These are phyloP conservation scores for Oligia fasciuncula DNA, from an alignment of 2,888 invertebrate species.

Conservation along the genomic window DNA sequence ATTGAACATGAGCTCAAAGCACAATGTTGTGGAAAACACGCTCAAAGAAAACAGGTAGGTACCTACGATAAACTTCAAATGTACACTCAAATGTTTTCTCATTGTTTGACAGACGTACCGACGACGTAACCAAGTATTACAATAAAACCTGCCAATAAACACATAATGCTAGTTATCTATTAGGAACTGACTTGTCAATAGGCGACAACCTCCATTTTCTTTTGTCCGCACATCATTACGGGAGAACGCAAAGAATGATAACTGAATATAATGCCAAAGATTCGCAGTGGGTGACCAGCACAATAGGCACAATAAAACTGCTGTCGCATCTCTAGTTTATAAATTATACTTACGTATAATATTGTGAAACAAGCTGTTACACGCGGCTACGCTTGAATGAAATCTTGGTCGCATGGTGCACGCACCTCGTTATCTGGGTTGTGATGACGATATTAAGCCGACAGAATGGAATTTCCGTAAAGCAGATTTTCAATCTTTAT, in stretches of 20 bases:
- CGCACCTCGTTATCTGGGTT: too few relatives aligned
- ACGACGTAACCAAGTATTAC: neutral
- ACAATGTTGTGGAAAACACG: neutral
- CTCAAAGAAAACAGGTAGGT: neutral
- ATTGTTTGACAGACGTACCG: too few relatives aligned
- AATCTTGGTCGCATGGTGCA: too few relatives aligned
- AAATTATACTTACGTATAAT: neutral
- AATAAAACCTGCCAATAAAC: neutral
- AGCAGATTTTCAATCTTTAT: too few relatives aligned
- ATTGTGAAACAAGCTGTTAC: conserved; percentile 13
- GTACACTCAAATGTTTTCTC: neutral
- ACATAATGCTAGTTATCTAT: conserved; percentile 1
- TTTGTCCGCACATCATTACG: conserved; percentile 37
- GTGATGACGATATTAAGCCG: too few relatives aligned
- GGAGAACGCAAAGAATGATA: conserved; percentile 29
- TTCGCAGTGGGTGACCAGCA: conserved; percentile 36
- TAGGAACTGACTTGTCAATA: conserved; percentile 13
- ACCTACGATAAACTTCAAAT: neutral
- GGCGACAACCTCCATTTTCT: conserved; percentile 24
- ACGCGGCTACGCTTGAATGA: conserved; percentile 5
- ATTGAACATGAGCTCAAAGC: neutral
- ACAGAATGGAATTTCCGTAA: too few relatives aligned
- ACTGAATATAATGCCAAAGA: conserved; percentile 21
- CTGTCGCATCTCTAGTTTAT: conserved; percentile 39
- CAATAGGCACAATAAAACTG: conserved; percentile 48